Conservation (phyloP, 2,113 vertebrate genomes). For the Sinosuthora webbiana region DNA sequence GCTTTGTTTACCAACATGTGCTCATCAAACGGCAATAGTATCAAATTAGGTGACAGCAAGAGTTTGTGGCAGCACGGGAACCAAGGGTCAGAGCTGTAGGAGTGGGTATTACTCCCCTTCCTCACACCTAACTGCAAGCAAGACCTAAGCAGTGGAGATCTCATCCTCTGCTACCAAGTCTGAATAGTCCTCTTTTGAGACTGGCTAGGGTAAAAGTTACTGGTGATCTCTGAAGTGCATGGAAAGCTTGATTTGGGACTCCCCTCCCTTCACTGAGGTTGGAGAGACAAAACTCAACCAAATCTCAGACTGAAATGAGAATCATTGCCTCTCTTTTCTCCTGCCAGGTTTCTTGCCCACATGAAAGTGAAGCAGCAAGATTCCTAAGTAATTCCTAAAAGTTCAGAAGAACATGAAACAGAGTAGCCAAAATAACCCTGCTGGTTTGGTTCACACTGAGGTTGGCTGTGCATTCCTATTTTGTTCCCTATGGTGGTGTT, state of each 20-base stretch:
- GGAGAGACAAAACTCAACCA: background rate
- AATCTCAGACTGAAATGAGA: background rate
- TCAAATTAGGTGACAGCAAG: conserved; percentile 11
- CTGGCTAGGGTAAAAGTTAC: background rate
- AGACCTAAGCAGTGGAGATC: background rate
- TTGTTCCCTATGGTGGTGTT: background rate
- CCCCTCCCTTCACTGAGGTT: background rate
- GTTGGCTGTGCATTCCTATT: background rate
- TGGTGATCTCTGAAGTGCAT: background rate
- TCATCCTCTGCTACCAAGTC: background rate
- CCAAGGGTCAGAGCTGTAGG: background rate
- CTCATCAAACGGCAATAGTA: conserved; percentile 20
- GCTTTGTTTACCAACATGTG: conserved; percentile 65
- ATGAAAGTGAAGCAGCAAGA: background rate
- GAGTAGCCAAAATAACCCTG: background rate
- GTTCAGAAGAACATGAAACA: background rate
- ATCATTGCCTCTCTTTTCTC: background rate
- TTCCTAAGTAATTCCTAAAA: background rate
- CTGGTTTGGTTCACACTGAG: background rate
- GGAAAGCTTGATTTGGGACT: background rate
- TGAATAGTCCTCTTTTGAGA: background rate
- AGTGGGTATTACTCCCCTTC: background rate
- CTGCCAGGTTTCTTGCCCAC: background rate
- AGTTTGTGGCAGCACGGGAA: background rate
- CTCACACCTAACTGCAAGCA: background rate